A percentile compares a stretch with the other conserved stretches of the same genome.
Conservation (phyloP, 35 echinoderm and acorn worm genomes). For the Lytechinus pictus region DNA sequence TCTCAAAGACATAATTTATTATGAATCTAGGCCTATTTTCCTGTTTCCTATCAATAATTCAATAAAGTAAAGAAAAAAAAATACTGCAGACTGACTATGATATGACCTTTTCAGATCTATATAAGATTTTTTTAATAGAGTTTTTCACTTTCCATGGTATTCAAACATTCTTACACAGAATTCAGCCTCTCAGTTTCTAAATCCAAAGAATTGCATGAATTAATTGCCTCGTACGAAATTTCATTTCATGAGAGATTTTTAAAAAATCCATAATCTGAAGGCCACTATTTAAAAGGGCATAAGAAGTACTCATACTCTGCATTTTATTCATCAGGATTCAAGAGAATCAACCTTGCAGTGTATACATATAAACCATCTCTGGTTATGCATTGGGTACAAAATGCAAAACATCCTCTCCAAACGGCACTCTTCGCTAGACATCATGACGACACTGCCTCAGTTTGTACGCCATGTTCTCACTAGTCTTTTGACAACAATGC, state of each 20-base stretch:
- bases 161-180: too few species aligned
- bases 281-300: not conserved
- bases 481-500: not conserved
- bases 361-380: not conserved
- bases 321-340: not conserved
- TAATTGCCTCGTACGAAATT: not conserved
- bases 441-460: conserved; percentile 25
- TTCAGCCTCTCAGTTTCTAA: too few species aligned
- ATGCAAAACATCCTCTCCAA: conserved; percentile 39
- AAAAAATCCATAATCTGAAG: not conserved
- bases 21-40: too few species aligned
- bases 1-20: too few species aligned
- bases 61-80: too few species aligned
- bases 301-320: not conserved
- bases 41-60: too few species aligned
- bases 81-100: too few species aligned
- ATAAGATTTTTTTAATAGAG: too few species aligned
- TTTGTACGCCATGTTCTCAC: not conserved
- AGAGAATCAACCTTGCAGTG: not conserved
- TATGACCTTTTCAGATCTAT: too few species aligned
- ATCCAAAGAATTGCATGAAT: too few species aligned
- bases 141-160: too few species aligned
- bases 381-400: conserved; percentile 8
- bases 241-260: not conserved
- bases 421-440: not conserved